Base-by-base conservation (phyloP, 1,140 invertebrate species). In the Amyelois transitella region DNA sequence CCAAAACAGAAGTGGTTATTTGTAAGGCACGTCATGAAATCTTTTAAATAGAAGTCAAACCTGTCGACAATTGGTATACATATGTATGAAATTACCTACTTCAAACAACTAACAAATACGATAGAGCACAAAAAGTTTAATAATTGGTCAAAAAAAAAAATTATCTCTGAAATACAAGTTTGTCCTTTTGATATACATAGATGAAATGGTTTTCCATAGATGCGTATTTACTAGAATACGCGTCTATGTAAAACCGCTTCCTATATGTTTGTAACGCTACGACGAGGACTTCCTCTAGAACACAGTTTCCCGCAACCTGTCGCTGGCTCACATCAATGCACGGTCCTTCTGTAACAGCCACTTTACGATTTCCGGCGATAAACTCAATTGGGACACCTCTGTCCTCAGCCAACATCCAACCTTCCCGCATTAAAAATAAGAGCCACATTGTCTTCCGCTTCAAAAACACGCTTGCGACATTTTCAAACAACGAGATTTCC, bases 301-400 rank as follows among this genome's bases (percentile, higher is more conserved):
- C 32, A n/a, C 21, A 48, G 45, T 4, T 20, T 50, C 55, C 43
- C 55, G 38, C 53, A 57, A 57, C 20, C 24, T 48, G 45, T 48
- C 52, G 19, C n/a, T 22, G 62, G 60, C 45, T 54, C 62, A 66
- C 72, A 67, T 76, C 71, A 69, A 78, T 77, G 76, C 66, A 59
- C 66, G 69, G 72, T 72, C 72, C 71, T 60, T 62, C 53, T 75
- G 76, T 71, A 74, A 67, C 74, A 61, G 77, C 75, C 80, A 86
- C 81, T 86, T 81, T 76, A 83, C 77, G 78, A 84, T 86, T 83
- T 86, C 83, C 81, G 77, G 68, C 60, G 64, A 77, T 81, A 81
- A 83, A 84, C 77, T 75, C 80, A 78, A 81, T 81, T 79, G 79
- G 70, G 65, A 73, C 71, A 71, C 57, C 62, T 63, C 55, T 60